These are phyloP conservation scores for Cyanoliseus patagonus DNA, from an alignment of 2,113 vertebrate species.

Conservation along the genomic window DNA sequence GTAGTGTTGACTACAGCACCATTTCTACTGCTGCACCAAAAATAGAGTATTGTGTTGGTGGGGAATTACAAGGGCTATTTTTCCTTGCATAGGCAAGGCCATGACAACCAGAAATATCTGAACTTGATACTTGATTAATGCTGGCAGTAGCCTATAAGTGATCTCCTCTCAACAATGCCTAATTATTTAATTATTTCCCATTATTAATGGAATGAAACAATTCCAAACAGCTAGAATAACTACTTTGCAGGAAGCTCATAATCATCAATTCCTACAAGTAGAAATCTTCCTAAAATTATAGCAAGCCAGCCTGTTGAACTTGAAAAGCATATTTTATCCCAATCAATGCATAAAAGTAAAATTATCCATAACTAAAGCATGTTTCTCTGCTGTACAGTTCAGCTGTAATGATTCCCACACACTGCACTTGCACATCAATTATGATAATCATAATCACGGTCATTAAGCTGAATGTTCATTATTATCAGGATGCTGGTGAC, in stretches of 20 bases:
- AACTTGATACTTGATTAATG: conserved; percentile 56
- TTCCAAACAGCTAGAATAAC: conserved; percentile 60
- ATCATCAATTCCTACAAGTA: conserved; percentile 41
- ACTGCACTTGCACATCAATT: conserved; percentile 85
- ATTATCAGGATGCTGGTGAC: conserved; percentile 84
- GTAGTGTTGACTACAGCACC: neutral
- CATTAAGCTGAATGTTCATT: conserved; percentile 88
- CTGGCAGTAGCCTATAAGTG: conserved; percentile 33
- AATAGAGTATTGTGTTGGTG: neutral
- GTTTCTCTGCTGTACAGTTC: conserved; percentile 77
- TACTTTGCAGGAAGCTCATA: conserved; percentile 47
- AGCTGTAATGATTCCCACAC: conserved; percentile 81
- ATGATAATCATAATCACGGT: conserved; percentile 88
- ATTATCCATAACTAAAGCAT: conserved; percentile 75
- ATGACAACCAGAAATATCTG: conserved; percentile 3
- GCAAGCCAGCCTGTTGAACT: conserved; percentile 64
- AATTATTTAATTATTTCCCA: conserved; percentile 74
- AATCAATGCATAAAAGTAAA: conserved; percentile 77
- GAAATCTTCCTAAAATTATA: conserved; percentile 65
- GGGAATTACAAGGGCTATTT: neutral
- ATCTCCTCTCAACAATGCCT: conserved; percentile 58
- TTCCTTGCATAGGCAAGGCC: neutral
- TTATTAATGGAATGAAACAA: conserved; percentile 72
- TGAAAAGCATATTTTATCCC: conserved; percentile 77
- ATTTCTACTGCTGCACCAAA: neutral